Base-by-base conservation (phyloP, 2,888 invertebrate species). In the Nemapogon koenigi region DNA sequence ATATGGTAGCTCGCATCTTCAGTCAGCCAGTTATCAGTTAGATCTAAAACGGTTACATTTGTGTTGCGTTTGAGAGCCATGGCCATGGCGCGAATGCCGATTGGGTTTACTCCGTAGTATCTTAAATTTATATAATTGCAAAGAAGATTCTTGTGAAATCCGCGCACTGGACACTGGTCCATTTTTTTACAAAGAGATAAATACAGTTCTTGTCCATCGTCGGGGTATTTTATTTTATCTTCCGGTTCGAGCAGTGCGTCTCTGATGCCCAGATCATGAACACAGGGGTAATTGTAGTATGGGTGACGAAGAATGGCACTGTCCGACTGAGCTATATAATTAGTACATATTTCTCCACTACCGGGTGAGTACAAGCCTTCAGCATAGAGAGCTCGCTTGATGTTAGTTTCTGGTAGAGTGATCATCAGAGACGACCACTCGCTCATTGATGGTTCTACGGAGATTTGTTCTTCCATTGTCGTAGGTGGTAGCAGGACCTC, bases 131-230 rank as follows among this genome's bases (percentile, higher is more conserved):
- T 70, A 4, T 35, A 41, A 4, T 50, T 44, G 3, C 50, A 49
- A 2, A 67, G 38, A 15, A 76, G 49, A 0, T 51, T 53, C 42
- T 38, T 57, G 40, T 60, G 38, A 44, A 73, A 72, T 3, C 27
- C 39, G 40, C 45, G 53, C 1, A 73, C 55, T 2, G 65, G 64
- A 18, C 50, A 52, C 36, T 56, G 56, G 2, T 57, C 47, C 62
- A 67, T 72, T 43, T 66, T 59, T 25, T 61, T 49, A 40, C 76
- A 75, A 1, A 56, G 4, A 11, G 48, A 56, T 38, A 72, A 35
- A 41, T 76, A 76, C 17, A 62, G 38, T 2, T 60, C 59, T 44
- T 69, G 69, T 1, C 73, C 76, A 33, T 76, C 70, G 16, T 59
- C 58, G 6, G 64, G 38, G 41, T 65, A 72, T 11, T 43, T 42